Evolutionary conservation across 2,797 vertebrate genomes (phyloP), one percentile per base, ranked within the genome.

Genomic region (Saxicola maurus): DNA sequence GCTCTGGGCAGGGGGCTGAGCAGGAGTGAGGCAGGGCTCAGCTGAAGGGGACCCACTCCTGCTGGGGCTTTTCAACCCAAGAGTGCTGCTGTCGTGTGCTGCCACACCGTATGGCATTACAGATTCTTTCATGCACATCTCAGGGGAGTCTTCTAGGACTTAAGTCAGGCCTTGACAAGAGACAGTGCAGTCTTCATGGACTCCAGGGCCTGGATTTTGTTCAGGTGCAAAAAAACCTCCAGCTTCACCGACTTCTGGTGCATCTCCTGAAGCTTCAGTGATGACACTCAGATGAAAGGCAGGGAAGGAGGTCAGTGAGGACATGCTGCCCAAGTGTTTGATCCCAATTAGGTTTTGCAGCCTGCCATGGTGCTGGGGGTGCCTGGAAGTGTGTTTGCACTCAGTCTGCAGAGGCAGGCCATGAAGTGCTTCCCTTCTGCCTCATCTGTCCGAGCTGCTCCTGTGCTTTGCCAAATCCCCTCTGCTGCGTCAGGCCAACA

Each of bases 281-380:
- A 14, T 6, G 37, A 14, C 9, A 43, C 2, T 17, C 33, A 73
- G 67, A 6, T 23, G 46, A 77, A 51, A 10, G 53, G 13, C 4
- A n/a, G 8, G 2, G 4, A 8, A 27, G 5, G 8, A 24, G 4
- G 8, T 42, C 55, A 37, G 3, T 43, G 71, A 79, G 17, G 48
- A 35, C 0, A 1, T 11, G 13, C 30, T 65, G 18, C 45, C 27
- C 1, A 1, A 49, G 20, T 45, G 27, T 33, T 52, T 59, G 30
- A 40, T 56, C 28, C 67, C 28, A 35, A 0, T 0, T 17, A 16
- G 19, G 13, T 52, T 92, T 87, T 87, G 42, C 61, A 60, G 37
- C 33, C 52, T 87, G 53, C 14, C 0, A 0, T 43, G 13, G 15
- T 48, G 4, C 82, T 69, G 55, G 48, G 6, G 1, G 17, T 67